Percentiles rank a stretch among this genome's conserved stretches.
phyloP scores from a whole-genome alignment of 2,797 vertebrate species.

The Lithobates sylvaticus region DNA sequence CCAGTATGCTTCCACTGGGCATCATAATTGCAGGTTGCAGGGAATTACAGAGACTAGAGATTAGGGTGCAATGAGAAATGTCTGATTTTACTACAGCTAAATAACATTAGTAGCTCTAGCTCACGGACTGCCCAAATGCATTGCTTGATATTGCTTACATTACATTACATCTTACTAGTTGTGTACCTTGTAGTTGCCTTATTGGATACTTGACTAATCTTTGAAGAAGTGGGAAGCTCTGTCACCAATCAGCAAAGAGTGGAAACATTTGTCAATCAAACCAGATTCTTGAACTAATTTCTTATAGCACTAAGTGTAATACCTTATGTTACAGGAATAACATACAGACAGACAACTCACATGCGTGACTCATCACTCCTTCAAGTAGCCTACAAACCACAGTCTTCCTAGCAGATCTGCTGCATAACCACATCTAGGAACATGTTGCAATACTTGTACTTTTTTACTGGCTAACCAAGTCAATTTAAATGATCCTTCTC shows the following conservation, averaged over 20 bases:
- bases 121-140: too few species aligned
- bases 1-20: too few species aligned
- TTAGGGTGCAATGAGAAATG: too few species aligned
- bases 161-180: too few species aligned
- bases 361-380: neutral
- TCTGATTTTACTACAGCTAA: too few species aligned
- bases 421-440: conserved; percentile 1
- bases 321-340: conserved; percentile 3
- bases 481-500: too few species aligned
- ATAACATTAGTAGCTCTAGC: too few species aligned
- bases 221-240: neutral
- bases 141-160: too few species aligned
- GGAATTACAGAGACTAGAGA: too few species aligned
- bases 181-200: too few species aligned
- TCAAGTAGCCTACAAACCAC: neutral
- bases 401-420: neutral
- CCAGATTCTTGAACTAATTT: neutral
- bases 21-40: too few species aligned
- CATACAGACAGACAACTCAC: neutral
- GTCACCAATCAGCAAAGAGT: neutral
- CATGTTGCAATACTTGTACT: neutral
- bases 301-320: neutral
- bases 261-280: neutral
- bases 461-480: neutral
- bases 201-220: too few species aligned